phyloP scores from a whole-genome alignment of 2,888 invertebrate species.

The Hirtodrosophila cameraria region DNA sequence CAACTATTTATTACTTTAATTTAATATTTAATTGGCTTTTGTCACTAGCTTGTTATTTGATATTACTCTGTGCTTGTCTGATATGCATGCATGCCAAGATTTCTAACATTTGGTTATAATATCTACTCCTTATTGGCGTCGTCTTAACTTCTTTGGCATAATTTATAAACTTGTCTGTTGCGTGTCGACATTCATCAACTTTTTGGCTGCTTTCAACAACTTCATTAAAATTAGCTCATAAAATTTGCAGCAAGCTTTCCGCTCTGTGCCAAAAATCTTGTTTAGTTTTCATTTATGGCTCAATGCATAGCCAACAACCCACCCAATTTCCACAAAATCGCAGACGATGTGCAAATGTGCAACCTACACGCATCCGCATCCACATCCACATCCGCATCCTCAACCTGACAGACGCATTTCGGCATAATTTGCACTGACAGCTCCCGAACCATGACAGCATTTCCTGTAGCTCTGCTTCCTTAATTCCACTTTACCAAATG shows the following conservation, averaged over 20 bases:
- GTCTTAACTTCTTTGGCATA: slow-evolving; percentile 62
- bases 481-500: slow-evolving; percentile 81
- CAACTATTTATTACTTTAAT: too few relatives aligned
- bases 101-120: slow-evolving; percentile 10
- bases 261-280: slow-evolving; percentile 68
- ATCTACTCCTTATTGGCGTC: slow-evolving; percentile 6
- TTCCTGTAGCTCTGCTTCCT: slow-evolving; percentile 58
- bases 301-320: slow-evolving; percentile 47
- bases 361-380: slow-evolving; percentile 49
- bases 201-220: slow-evolving; percentile 57
- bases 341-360: slow-evolving; percentile 62
- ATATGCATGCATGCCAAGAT: slow-evolving; percentile 3
- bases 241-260: slow-evolving; percentile 70
- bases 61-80: slow-evolving; percentile 22
- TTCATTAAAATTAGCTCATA: slow-evolving; percentile 81
- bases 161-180: slow-evolving; percentile 75
- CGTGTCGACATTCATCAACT: slow-evolving; percentile 75
- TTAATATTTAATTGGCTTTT: too few relatives aligned
- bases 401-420: slow-evolving; percentile 76
- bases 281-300: slow-evolving; percentile 80
- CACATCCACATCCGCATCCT: slow-evolving; percentile 34
- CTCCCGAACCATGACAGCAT: slow-evolving; percentile 43
- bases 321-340: slow-evolving; percentile 3
- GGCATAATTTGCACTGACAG: slow-evolving; percentile 79
- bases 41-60: not conserved